These are phyloP conservation scores for Tamandua tetradactyla DNA, from an alignment of 2,797 vertebrate species.

Conservation along the genomic window DNA sequence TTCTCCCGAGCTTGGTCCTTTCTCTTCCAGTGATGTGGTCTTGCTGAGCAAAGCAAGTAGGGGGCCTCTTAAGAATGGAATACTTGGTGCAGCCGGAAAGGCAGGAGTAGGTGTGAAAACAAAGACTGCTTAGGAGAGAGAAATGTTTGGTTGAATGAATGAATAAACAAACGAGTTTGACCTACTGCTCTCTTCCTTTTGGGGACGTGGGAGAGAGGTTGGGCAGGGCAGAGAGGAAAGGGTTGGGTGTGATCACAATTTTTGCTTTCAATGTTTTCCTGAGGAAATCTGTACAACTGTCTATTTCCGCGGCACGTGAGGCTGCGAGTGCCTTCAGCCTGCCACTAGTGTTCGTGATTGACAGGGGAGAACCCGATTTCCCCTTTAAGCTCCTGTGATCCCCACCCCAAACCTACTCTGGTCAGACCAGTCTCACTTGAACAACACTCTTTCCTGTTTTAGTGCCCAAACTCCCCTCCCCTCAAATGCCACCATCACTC, in stretches of 20 bases:
- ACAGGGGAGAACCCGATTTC: background rate
- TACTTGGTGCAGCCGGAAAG: background rate
- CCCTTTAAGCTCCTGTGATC: background rate
- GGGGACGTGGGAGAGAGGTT: slow-evolving; percentile 64
- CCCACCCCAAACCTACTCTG: background rate
- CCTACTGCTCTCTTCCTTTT: slow-evolving; percentile 63
- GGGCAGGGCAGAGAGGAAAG: slow-evolving; percentile 70
- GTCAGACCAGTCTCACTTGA: background rate
- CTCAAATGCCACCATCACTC: background rate
- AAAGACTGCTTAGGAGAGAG: slow-evolving; percentile 54
- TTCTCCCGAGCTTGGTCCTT: background rate
- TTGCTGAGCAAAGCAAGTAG: background rate
- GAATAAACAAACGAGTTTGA: slow-evolving; percentile 71
- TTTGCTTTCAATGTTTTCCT: slow-evolving; percentile 75
- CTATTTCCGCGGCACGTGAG: slow-evolving; percentile 58
- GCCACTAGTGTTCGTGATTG: background rate
- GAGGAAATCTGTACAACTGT: slow-evolving; percentile 66
- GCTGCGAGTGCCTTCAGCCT: background rate
- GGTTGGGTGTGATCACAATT: slow-evolving; percentile 65
- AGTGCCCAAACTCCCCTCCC: background rate
- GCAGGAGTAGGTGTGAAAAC: slow-evolving; percentile 35
- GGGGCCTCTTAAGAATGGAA: background rate
- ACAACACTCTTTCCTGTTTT: slow-evolving; percentile 30
- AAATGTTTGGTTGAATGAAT: slow-evolving; percentile 57
- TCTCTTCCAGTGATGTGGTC: background rate